Evolutionary conservation across 2,113 vertebrate species (phyloP).

Genomic region (Dermatemys mawii): DNA sequence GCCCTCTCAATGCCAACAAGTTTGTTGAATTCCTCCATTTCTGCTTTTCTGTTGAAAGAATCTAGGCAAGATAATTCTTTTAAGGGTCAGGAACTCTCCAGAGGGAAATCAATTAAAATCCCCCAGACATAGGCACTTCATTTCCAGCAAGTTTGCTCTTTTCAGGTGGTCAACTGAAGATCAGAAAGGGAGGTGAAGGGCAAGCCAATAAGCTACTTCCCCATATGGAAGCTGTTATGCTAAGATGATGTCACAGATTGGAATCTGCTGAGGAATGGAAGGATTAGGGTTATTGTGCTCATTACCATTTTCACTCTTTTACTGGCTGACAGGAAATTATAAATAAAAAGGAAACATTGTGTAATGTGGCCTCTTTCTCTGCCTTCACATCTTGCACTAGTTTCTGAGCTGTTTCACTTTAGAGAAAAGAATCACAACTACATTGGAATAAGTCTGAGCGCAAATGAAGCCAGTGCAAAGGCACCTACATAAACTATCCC

Average conservation of each 20-base stretch:
- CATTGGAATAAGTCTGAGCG: not conserved
- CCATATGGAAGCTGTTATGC: not conserved
- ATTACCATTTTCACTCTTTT: not conserved
- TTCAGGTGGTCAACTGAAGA: not conserved
- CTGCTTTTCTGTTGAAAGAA: not conserved
- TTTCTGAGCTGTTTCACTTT: not conserved
- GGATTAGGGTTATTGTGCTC: fast-evolving
- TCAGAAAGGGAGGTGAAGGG: not conserved
- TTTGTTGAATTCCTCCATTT: not conserved
- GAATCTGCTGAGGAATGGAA: not conserved
- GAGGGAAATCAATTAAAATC: not conserved
- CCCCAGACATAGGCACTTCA: not conserved
- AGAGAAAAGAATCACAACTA: not conserved
- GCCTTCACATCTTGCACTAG: not conserved
- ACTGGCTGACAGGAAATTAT: not conserved
- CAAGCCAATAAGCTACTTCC: not conserved
- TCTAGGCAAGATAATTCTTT: not conserved
- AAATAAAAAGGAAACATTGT: not conserved
- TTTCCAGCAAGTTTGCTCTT: not conserved
- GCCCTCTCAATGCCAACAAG: not conserved
- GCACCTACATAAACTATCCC: too few species aligned
- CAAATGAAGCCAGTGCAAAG: not conserved
- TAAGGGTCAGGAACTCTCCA: not conserved
- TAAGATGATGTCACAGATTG: not conserved
- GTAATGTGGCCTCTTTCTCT: not conserved